Evolutionary conservation across 2,113 vertebrate species (phyloP).

Genomic region (Accipiter virgatus): DNA sequence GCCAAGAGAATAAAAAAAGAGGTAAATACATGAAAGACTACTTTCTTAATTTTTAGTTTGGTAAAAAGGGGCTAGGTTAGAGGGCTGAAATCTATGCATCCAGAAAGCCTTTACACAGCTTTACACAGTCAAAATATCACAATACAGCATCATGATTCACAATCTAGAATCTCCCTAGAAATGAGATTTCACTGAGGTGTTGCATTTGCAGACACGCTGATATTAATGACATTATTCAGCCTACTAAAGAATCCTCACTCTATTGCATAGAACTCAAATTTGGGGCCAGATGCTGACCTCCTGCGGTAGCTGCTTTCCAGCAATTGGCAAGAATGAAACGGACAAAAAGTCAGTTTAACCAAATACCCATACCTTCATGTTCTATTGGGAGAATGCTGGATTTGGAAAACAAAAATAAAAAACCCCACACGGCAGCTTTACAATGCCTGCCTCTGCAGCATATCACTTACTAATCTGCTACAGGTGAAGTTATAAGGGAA

Average conservation of each 20-base stretch:
- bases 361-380: background rate
- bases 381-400: background rate
- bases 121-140: background rate
- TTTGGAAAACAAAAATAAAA: background rate
- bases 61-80: background rate
- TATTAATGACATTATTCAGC: background rate
- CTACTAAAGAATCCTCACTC: background rate
- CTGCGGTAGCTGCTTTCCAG: background rate
- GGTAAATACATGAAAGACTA: background rate
- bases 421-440: background rate
- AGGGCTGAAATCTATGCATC: background rate
- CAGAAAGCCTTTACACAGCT: background rate
- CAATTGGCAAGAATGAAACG: background rate
- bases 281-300: background rate
- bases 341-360: background rate
- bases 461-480: background rate
- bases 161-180: background rate
- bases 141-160: background rate
- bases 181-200: background rate
- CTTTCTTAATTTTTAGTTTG: background rate
- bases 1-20: background rate
- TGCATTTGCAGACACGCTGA: background rate
- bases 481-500: background rate
- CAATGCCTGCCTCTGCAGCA: background rate
- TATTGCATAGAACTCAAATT: background rate